Evolutionary conservation across 2,888 invertebrate species (phyloP), one percentile per base, ranked within the genome.

Genomic region (Temnothorax rugatulus): DNA sequence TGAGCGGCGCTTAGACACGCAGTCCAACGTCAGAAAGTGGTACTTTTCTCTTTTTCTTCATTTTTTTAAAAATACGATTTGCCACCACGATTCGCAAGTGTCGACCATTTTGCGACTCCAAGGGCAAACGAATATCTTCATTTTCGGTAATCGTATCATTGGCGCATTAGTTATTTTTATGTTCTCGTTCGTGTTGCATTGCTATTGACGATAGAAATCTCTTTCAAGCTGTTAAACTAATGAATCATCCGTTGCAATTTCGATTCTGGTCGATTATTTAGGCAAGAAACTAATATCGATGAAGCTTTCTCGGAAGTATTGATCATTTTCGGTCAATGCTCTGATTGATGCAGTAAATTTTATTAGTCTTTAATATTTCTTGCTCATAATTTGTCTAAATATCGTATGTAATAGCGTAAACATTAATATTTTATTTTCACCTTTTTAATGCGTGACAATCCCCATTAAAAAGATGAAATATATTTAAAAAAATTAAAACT

Each of bases 91-190:
- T 76, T 79, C 54, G 34, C 44, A 57, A 25, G 25, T 50, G 66
- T 47, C 68, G 83, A 83, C 52, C 71, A 73, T 85, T 85, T 85
- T 66, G 66, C 83, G 59, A 59, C 44, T 77, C 11, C 59, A 83
- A 76, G 59, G 47, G 64, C 21, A 29, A 76, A 69, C 25, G 38
- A 76, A 77, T 85, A 85, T 77, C 64, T 71, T 83, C 41, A 71
- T 69, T 38, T 54, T 64, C 15, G 5, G 4, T 25, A 13, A 76
- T 84, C 64, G 84, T 76, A 83, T 54, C 50, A 59, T 21, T 41
- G 18, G 57, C 21, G 25, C 52, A 82, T 84, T 84, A 83, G 41
- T 52, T 59, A 75, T 41, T 84, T 84, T 76, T 61, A 47, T 75
- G 69, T 75, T 52, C 18, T 38, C 54, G 18, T 59, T 79, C 74